Evolutionary conservation across 2,113 vertebrate genomes (phyloP).

Genomic region (Budorcas taxicolor): DNA sequence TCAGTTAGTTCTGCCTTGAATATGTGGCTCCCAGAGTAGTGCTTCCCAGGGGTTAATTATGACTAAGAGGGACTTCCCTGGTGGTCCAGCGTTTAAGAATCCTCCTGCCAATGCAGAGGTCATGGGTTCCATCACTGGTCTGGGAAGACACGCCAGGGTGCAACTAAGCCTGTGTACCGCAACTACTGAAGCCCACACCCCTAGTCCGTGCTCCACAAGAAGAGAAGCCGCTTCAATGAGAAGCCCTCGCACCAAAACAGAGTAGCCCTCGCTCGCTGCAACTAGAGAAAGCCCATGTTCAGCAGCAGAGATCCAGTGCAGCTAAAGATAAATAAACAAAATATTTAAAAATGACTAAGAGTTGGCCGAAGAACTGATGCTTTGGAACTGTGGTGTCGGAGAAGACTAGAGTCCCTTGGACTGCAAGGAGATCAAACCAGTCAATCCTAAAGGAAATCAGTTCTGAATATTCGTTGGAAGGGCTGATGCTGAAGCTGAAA

Average conservation of each 20-base stretch:
- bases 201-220: not conserved
- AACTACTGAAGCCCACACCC: not conserved
- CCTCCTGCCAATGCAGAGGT: not conserved
- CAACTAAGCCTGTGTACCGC: not conserved
- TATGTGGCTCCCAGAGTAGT: not conserved
- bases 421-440: not conserved
- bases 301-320: not conserved
- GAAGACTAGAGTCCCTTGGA: not conserved
- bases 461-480: not conserved
- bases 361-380: not conserved
- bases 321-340: not conserved
- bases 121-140: not conserved
- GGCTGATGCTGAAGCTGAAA: not conserved
- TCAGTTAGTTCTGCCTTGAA: not conserved
- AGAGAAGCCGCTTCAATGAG: not conserved
- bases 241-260: not conserved
- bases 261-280: not conserved
- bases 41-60: not conserved
- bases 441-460: not conserved
- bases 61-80: not conserved
- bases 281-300: not conserved
- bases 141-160: not conserved
- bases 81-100: not conserved
- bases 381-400: not conserved
- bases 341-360: not conserved